phyloP scores from a whole-genome alignment of 2,888 invertebrate genomes.

The Tortricodes alternella region DNA sequence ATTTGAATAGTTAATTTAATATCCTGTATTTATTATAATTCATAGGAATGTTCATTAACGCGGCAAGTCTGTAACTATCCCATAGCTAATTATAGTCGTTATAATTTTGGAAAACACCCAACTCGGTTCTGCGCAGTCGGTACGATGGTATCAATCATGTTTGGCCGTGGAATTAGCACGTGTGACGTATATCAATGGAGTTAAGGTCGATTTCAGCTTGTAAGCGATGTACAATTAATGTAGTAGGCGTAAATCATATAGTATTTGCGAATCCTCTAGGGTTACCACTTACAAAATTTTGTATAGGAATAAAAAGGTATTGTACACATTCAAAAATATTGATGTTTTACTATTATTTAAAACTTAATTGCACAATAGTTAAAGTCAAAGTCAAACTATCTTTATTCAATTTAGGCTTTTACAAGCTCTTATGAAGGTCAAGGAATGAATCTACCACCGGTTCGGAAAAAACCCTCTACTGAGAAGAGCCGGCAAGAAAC shows the following conservation, averaged over 20 bases:
- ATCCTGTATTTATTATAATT: too few relatives aligned
- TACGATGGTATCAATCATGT: background rate
- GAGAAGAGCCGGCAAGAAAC: too few relatives aligned
- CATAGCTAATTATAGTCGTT: background rate
- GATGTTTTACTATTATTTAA: too few relatives aligned
- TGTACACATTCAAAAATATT: background rate
- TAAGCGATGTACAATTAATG: slow-evolving; percentile 8
- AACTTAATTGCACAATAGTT: too few relatives aligned
- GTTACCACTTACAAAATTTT: background rate
- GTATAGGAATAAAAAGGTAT: background rate
- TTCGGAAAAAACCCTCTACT: too few relatives aligned
- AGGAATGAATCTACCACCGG: too few relatives aligned
- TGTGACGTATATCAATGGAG: background rate
- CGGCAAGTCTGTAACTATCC: too few relatives aligned
- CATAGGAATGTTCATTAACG: too few relatives aligned
- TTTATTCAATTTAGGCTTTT: too few relatives aligned
- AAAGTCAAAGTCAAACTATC: too few relatives aligned
- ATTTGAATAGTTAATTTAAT: too few relatives aligned
- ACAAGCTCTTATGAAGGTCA: too few relatives aligned
- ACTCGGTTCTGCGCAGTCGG: background rate
- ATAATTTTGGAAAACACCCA: slow-evolving; percentile 9
- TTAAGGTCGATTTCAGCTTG: slow-evolving; percentile 12
- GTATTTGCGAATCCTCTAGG: slow-evolving; percentile 19
- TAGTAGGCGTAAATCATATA: slow-evolving; percentile 23
- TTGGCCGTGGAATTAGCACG: background rate